A percentile compares a stretch with the other conserved stretches of the same genome.
Conservation (phyloP, 2,113 vertebrate genomes). For the Suncus etruscus region DNA sequence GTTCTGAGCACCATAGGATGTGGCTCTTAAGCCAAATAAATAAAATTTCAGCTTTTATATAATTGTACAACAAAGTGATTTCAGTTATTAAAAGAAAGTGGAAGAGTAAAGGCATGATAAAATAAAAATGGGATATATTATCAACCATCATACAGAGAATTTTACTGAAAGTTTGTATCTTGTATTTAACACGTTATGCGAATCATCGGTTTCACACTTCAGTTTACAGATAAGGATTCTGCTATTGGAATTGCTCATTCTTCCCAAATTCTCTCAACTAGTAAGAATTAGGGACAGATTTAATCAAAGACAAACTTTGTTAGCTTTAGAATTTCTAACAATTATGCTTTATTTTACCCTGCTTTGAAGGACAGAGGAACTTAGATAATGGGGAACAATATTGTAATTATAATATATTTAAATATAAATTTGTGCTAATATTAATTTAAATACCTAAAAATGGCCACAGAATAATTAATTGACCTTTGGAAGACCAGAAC, state of each 20-base stretch:
- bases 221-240: neutral
- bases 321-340: neutral
- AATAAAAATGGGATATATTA: neutral
- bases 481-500: neutral
- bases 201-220: neutral
- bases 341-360: neutral
- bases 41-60: neutral
- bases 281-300: neutral
- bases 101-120: neutral
- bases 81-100: neutral
- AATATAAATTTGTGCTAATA: neutral
- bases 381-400: neutral
- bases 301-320: neutral
- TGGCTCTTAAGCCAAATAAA: too few relatives aligned
- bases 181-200: neutral
- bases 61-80: neutral
- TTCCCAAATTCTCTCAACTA: slow-evolving; percentile 4
- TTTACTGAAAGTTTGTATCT: neutral
- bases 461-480: neutral
- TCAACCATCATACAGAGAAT: neutral
- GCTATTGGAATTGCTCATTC: neutral
- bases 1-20: too few relatives aligned
- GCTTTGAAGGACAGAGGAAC: neutral
- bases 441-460: neutral
- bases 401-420: neutral